Base-by-base conservation (phyloP, 1,140 invertebrate genomes). In the Euschistus heros region DNA sequence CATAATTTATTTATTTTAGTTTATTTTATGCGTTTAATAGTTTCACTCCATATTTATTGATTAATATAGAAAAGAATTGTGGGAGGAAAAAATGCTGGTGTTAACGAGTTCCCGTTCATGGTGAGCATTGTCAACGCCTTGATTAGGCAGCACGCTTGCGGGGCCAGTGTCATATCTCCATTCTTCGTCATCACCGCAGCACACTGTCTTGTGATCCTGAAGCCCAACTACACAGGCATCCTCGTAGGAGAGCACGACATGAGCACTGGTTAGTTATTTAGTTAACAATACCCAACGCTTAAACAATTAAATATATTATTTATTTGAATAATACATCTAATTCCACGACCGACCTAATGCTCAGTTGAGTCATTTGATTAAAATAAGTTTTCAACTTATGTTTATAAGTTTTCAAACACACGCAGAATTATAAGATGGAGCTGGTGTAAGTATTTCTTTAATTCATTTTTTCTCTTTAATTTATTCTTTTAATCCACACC, bases 131-230 rank as follows among this genome's bases (percentile, higher is more conserved):
- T 61, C 8, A 26, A 44, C 59, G 26, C 33, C 15, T 4, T 5
- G 33, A 42, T 37, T 0, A 17, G 33, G 18, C 5, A 2, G n/a
- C 2, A 42, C 17, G 44, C 22, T 2, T 92, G 89, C 70, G 89
- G 89, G 0, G 89, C 86, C 1, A 84, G 81, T 0, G 77, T 92
- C 6, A 86, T 92, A 65, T 88, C 88, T 0, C 85, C 89, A 72
- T 50, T 71, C 61, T 73, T 73, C 60, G 71, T 77, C 44, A 33
- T 77, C 20, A 78, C 76, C 18, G 76, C 76, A 13, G 76, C 75
- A 15, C 76, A 77, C 63, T 77, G 76, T 61, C 59, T 61, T 8
- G 13, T 22, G 13, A 2, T 44, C 13, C 30, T 61, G 15, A 10
- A 18, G 0, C 15, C 22, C 17, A 0, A 0, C 30, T 33, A 3